Evolutionary conservation across 1,140 invertebrate species (phyloP).

Genomic region (Mamestra configurata): DNA sequence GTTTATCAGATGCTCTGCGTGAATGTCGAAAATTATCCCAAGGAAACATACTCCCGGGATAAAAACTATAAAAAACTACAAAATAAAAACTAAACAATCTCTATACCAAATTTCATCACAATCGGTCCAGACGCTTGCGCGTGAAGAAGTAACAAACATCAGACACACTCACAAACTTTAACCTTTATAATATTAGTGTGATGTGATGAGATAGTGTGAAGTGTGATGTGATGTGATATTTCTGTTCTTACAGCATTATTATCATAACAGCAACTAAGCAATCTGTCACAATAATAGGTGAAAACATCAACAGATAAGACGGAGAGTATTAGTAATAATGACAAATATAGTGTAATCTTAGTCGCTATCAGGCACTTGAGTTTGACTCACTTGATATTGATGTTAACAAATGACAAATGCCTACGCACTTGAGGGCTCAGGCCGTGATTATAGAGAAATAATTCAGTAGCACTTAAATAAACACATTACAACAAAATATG

Average conservation of each 20-base stretch:
- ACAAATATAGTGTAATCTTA: slow-evolving; percentile 6
- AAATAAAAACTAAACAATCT: no score
- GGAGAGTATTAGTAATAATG: slow-evolving; percentile 14
- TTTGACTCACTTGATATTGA: slow-evolving; percentile 42
- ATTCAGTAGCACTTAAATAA: neutral
- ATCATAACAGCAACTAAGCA: neutral
- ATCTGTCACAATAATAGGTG: neutral
- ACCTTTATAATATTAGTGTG: no score
- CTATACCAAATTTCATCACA: no score
- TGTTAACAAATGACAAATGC: slow-evolving; percentile 1
- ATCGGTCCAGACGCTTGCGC: no score
- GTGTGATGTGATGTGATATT: no score
- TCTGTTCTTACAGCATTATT: neutral
- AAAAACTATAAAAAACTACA: no score
- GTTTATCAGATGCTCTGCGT: no score
- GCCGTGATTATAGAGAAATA: neutral
- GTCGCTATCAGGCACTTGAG: slow-evolving; percentile 15
- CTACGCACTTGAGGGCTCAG: neutral
- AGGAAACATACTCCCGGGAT: no score
- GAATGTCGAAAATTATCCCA: no score
- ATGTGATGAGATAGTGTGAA: no score
- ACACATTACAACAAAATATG: neutral
- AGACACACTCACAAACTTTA: no score
- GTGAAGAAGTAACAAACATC: no score
- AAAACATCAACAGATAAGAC: slow-evolving; percentile 1